Conservation (phyloP, 2,113 vertebrate species). For the Scatophagus argus region DNA sequence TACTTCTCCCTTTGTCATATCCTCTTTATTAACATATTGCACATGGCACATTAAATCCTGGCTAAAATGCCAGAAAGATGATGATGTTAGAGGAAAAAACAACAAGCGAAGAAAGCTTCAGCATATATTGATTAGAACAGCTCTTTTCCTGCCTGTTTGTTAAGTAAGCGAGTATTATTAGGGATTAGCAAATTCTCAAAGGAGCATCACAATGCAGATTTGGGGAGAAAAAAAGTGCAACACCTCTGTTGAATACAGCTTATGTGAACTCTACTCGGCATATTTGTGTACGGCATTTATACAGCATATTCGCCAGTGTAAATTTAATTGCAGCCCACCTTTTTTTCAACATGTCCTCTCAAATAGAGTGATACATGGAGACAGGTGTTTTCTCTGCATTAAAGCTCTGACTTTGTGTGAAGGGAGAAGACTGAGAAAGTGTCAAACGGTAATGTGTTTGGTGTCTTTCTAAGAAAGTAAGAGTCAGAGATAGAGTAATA, state of each 20-base stretch:
- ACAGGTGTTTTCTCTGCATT: neutral
- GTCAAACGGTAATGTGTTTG: neutral
- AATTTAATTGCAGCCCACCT: neutral
- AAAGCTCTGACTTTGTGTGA: slow-evolving; percentile 1
- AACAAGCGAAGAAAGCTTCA: neutral
- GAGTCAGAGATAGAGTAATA: neutral
- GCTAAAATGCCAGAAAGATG: neutral
- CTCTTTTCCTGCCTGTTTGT: slow-evolving; percentile 2
- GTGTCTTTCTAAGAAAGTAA: neutral
- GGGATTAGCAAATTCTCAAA: slow-evolving; percentile 3
- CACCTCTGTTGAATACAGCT: neutral
- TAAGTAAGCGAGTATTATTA: neutral
- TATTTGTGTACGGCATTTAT: too few relatives aligned
- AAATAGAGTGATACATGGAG: neutral
- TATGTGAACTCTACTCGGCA: neutral
- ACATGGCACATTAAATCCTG: neutral
- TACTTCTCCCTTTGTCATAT: neutral
- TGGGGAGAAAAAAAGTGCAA: neutral
- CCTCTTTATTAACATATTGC: slow-evolving; percentile 2
- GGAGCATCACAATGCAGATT: neutral
- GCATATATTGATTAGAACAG: slow-evolving; percentile 8
- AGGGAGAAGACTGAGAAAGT: neutral
- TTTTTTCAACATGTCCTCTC: neutral
- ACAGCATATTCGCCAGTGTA: neutral
- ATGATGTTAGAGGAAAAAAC: neutral